A percentile compares a stretch with the other conserved stretches of the same genome.
These are phyloP conservation scores for Leucoraja erinaceus DNA, from an alignment of 2,113 vertebrate genomes.

Conservation along the genomic window DNA sequence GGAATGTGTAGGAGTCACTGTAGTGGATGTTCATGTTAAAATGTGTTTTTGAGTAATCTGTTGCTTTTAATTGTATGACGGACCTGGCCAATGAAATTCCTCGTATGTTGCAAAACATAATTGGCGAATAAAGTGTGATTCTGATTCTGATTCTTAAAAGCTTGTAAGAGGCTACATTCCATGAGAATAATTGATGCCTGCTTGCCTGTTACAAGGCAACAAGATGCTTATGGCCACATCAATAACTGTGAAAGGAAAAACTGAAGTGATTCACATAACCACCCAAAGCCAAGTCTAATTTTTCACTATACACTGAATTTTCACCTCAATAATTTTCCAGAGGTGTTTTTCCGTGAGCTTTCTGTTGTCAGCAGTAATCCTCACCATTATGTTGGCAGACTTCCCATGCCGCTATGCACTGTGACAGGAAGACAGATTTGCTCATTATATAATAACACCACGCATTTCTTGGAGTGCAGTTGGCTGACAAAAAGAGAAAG, in stretches of 20 bases:
- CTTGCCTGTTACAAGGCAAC: background rate
- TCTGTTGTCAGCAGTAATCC: constrained; percentile 11
- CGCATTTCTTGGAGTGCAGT: constrained; percentile 5
- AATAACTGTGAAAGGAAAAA: background rate
- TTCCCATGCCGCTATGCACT: background rate
- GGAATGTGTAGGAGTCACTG: too few relatives aligned
- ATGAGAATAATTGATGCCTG: background rate
- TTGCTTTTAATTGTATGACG: too few relatives aligned
- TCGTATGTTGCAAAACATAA: too few relatives aligned
- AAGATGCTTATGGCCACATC: background rate
- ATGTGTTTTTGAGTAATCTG: too few relatives aligned
- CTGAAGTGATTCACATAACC: constrained; percentile 19
- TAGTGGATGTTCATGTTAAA: too few relatives aligned
- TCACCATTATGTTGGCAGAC: background rate
- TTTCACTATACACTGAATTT: background rate
- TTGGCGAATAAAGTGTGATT: too few relatives aligned
- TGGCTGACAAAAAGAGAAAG: background rate
- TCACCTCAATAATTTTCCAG: background rate
- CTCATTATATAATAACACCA: constrained; percentile 8
- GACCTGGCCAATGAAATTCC: too few relatives aligned
- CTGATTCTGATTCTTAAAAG: background rate
- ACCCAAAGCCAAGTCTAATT: background rate
- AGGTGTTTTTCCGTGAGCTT: background rate
- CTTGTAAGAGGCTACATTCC: background rate
- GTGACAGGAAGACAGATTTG: constrained; percentile 20